Evolutionary conservation across 2,113 vertebrate species (phyloP), one percentile per base, ranked within the genome.

Genomic region (Oostethus manadensis): DNA sequence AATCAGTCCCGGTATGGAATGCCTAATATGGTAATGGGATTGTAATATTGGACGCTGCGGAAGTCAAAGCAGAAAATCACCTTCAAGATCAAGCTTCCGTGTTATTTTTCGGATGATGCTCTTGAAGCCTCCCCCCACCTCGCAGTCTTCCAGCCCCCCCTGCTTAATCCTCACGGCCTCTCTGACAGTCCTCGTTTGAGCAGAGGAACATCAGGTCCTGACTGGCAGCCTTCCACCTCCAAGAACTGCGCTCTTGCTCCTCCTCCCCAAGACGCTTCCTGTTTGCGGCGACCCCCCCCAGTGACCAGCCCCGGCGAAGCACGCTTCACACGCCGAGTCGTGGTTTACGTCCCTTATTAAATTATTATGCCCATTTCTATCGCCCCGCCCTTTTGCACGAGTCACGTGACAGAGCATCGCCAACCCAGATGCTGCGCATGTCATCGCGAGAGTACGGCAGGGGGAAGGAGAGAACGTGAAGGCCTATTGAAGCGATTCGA

Each of bases 361-460:
- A 75, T 64, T 70, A 67, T 63, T 71, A 66, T 79, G 76, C 63
- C 38, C 43, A 57, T 68, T 50, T 47, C 4, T 66, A 53, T 58
- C 63, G 64, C 83, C 81, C 84, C 76, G 67, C 83, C 86, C 69
- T 56, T 58, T 65, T 48, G 23, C 29, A 51, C 33, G 61, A 65
- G 84, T 86, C 86, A 87, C 66, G 65, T 86, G 86, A 87, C 80
- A 16, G 46, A 33, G 70, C 83, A 70, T 66, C 18, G 56, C 78
- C 77, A 74, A 65, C 70, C 67, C 56, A 47, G 74, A 69, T 18
- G 64, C 47, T 38, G 66, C 68, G n/a, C 10, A 62, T 64, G 10
- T 76, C 48, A 71, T 76, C 78, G 80, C 86, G 80, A 84, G 76
- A 85, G 23, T 14, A 84, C 71, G 82, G 33, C 60, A 56, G 58